Evolutionary conservation across 2,113 vertebrate species (phyloP).

Genomic region (Marmota monax): DNA sequence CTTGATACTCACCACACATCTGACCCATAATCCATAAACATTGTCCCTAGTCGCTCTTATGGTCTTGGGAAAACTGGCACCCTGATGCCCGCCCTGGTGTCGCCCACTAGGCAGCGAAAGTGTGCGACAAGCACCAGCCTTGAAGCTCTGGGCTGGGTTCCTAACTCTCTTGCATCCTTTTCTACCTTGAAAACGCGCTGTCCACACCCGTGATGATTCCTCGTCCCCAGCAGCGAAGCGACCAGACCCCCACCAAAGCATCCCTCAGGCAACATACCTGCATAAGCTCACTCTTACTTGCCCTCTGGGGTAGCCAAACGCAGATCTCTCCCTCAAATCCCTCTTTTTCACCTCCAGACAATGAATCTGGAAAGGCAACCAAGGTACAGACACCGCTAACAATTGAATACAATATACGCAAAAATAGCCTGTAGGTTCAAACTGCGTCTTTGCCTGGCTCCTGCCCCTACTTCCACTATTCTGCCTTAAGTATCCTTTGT

Average conservation of each 20-base stretch:
- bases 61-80: neutral
- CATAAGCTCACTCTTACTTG: neutral
- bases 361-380: neutral
- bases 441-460: neutral
- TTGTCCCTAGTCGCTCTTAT: neutral
- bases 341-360: neutral
- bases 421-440: neutral
- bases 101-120: neutral
- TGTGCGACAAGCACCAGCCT: neutral
- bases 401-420: neutral
- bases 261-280: neutral
- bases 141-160: neutral
- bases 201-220: neutral
- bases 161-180: neutral
- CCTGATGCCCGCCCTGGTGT: neutral
- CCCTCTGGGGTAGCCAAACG: neutral
- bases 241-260: neutral
- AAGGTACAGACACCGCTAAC: neutral
- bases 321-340: neutral
- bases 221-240: neutral
- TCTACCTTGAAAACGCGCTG: neutral
- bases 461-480: neutral
- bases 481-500: slow-evolving; percentile 63
- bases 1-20: neutral
- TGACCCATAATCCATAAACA: neutral